Base-by-base conservation (phyloP, 2,888 invertebrate species). In the Conistra vaccinii region DNA sequence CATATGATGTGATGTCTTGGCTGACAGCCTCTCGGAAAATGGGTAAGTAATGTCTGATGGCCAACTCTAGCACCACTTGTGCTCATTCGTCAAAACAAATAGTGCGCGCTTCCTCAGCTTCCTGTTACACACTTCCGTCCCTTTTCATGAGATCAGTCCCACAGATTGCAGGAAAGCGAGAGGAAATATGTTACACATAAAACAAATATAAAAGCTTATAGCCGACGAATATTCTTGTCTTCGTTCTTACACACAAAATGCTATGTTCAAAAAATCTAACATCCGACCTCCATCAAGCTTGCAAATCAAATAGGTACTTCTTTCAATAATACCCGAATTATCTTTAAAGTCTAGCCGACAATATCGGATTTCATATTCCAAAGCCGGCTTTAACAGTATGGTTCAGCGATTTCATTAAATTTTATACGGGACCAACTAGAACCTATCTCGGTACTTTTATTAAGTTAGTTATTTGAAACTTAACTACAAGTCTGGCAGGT, bases 401-500 rank as follows among this genome's bases (percentile, higher is more conserved):
- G 60, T 61, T 73, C 69, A 77, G 57, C 51, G 60, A 58, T 80
- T 85, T 85, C 75, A 87, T 86, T 77, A 86, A 83, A 78, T 85
- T 80, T 73, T 69, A 77, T 78, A 80, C 68, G 35, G 57, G 29
- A 60, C 78, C 68, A 73, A 85, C 75, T 82, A 85, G 62, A 80
- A 86, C 76, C 73, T 80, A 83, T 85, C 84, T 84, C 20, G 48
- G 79, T 77, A 77, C 76, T 80, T 86, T 84, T 87, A 83, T 81
- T 85, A 78, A 77, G 78, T 87, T 85, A 85, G 76, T 80, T 83
- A 86, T 85, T 69, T 17, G 67, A 77, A 87, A 86, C 79, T 87
- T 75, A 78, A 85, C 58, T 84, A 83, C 67, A 76, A 76, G 76
- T 74, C 68, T 71, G 75, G 66, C 60, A 70, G 84, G 87, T 85